Evolutionary conservation across 2,113 vertebrate genomes (phyloP), one percentile per base, ranked within the genome.

Genomic region (Sander lucioperca): DNA sequence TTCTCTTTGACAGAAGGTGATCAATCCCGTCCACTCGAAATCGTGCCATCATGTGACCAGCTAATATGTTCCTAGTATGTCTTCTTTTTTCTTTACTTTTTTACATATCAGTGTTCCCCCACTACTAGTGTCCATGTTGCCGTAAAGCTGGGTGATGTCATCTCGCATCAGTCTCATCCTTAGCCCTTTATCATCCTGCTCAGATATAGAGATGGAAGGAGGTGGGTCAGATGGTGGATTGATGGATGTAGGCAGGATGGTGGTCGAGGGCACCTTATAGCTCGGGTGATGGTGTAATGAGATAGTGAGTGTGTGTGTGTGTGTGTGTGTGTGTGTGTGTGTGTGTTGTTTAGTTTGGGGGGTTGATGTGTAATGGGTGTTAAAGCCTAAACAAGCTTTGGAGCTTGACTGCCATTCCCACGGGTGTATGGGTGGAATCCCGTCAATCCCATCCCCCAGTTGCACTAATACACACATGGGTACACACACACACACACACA

Each of bases 341-440:
- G 71, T 62, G 45, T 48, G 21, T 25, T 67, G 78, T 85, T 82
- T 85, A 30, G 85, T 85, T 82, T 78, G 33, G 36, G 68, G 66
- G 72, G 76, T 61, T 72, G 72, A 47, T 69, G 75, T 48, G 66
- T 79, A 74, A 87, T 78, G 68, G 64, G 78, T 88, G 82, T 84
- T 87, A 84, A 78, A 74, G 83, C 78, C 89, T 88, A 91, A 91
- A 94, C 91, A 93, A 90, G 91, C 92, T 90, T 88, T 82, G 71
- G 80, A 91, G 90, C 82, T 88, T 87, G 83, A 67, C 84, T 92
- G 91, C 80, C 64, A 82, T 93, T 94, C 94, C 86, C 88, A 82
- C 56, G 84, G 86, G 89, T 75, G 79, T 68, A 87, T 62, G 86
- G 53, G 53, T 84, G 84, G 88, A 89, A 87, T 92, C 85, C 78